These are phyloP conservation scores for Archegozetes longisetosus DNA, from an alignment of 1,140 invertebrate genomes.

Conservation along the genomic window DNA sequence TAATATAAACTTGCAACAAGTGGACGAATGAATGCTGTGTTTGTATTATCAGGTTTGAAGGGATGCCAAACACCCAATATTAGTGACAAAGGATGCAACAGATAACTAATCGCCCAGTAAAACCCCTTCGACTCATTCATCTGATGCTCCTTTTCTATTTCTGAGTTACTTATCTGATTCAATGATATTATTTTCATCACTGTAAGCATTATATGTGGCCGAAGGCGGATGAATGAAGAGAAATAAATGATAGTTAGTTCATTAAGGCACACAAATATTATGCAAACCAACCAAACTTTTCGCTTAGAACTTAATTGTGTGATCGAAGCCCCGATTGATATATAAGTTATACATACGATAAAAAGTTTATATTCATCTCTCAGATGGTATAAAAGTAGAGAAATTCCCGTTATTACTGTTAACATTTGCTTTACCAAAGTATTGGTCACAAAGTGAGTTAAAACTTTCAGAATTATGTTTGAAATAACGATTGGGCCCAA, in stretches of 20 bases:
- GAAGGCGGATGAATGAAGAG: neutral
- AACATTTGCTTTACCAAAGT: neutral
- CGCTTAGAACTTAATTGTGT: neutral
- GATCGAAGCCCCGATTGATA: neutral
- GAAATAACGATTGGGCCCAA: neutral
- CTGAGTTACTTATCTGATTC: neutral
- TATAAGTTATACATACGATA: neutral
- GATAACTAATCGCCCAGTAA: neutral
- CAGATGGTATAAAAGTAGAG: neutral
- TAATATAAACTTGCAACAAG: neutral
- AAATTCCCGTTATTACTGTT: neutral
- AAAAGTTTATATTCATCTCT: neutral
- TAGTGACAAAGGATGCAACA: constrained; percentile 5
- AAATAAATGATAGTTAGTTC: neutral
- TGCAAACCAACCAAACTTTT: neutral
- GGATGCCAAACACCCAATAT: constrained; percentile 16
- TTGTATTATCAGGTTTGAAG: neutral
- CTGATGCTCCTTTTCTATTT: neutral
- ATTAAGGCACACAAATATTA: neutral
- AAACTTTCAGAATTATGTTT: neutral
- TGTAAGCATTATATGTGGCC: constrained; percentile 8
- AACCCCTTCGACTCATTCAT: neutral
- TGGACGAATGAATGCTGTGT: neutral
- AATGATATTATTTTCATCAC: constrained; percentile 13
- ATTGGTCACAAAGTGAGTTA: neutral